Base-by-base conservation (phyloP, 2,888 invertebrate species). In the Platycnemis pennipes region DNA sequence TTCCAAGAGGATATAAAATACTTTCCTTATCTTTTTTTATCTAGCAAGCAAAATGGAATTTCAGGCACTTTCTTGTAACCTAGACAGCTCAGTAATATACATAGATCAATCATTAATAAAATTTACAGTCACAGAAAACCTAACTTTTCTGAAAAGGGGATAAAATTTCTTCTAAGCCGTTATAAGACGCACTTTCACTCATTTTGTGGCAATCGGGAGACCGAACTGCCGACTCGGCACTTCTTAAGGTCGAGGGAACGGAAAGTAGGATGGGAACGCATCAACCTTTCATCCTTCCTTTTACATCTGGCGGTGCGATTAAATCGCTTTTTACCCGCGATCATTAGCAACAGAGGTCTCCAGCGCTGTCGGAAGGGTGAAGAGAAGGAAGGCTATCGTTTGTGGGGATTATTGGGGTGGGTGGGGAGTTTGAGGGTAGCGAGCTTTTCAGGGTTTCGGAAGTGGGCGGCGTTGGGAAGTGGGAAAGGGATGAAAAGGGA, bases 271-370 rank as follows among this genome's bases (percentile, higher is more conserved):
- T 45, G 46, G 46, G 31, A 26, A 87, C 44, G 22, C n/a, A 87
- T 46, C 87, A 45, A 87, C 87, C 46, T 87, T 87, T 87, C 45
- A 45, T 87, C 87, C 46, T 45, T 87, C 87, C 4, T 26, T 87
- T 87, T 46, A 46, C 45, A n/a, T 45, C 46, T 87, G 87, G 42
- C 1, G 37, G 13, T 13, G 86, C 87, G 46, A 87, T 45, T 87
- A 45, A 87, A 46, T 16, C 87, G 87, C 45, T 37, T 87, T 87
- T 87, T 45, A 44, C 46, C n/a, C 11, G 11, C 37, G 37, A 87
- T 87, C 87, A 45, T 87, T 87, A 87, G 44, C 45, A 87, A 87
- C 45, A 22, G n/a, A n/a, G 45, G 44, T 45, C 45, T 44, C 87
- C 87, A 87, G 13, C 77, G 31, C 37, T 77, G 77, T 45, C 7